Evolutionary conservation across 2,797 vertebrate species (phyloP).

Genomic region (Danio albolineatus): DNA sequence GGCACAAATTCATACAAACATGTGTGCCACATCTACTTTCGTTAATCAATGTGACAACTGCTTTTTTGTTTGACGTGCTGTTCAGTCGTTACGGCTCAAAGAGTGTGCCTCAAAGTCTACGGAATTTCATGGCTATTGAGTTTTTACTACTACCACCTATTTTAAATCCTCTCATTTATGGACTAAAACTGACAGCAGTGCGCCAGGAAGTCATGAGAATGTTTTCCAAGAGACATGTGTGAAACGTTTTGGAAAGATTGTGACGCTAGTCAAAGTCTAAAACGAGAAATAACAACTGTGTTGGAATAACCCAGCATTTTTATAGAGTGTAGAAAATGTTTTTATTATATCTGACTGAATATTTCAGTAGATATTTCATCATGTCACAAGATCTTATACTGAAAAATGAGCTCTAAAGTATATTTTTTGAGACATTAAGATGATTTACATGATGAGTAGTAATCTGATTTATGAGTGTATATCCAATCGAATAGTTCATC

Average conservation of each 20-base stretch:
- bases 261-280: no score
- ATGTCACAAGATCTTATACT: no score
- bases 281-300: neutral
- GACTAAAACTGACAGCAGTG: constrained; percentile 47
- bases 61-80: constrained; percentile 60
- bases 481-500: neutral
- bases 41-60: constrained; percentile 41
- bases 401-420: no score
- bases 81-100: constrained; percentile 55
- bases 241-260: no score
- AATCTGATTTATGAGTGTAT: neutral
- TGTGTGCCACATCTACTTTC: constrained; percentile 55
- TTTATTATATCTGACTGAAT: no score
- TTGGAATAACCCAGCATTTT: no score
- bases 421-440: no score
- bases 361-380: no score
- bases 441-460: no score
- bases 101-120: constrained; percentile 35
- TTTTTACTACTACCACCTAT: constrained; percentile 48
- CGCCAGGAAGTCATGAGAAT: constrained; percentile 9
- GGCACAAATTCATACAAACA: constrained; percentile 52
- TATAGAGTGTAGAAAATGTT: no score
- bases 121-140: constrained; percentile 52
- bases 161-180: constrained; percentile 55
- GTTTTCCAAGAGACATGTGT: neutral